Evolutionary conservation across 2,113 vertebrate species (phyloP).

Genomic region (Mobula hypostoma): DNA sequence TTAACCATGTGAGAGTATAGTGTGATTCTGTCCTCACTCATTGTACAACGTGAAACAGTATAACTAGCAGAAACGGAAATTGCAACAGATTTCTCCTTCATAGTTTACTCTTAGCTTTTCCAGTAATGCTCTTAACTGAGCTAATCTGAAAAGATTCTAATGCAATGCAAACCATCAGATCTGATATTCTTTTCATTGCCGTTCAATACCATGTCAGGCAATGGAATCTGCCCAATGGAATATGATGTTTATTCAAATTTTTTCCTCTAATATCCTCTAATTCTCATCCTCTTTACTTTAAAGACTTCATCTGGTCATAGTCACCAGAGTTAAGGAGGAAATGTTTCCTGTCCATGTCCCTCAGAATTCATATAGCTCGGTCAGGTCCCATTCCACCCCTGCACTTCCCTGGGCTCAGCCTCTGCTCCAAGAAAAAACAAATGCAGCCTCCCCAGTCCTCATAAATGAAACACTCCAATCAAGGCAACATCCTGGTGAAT

Average conservation of each 20-base stretch:
- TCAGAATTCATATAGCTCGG: too few species aligned
- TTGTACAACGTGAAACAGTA: background rate
- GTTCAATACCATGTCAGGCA: background rate
- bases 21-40: background rate
- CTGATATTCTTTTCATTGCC: background rate
- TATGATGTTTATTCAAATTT: background rate
- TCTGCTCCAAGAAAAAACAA: too few species aligned
- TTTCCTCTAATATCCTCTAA: too few species aligned
- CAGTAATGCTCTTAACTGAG: background rate
- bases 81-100: background rate
- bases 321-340: too few species aligned
- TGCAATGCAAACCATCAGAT: background rate
- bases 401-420: too few species aligned
- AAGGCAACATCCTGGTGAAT: too few species aligned
- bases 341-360: too few species aligned
- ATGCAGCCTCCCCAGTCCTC: too few species aligned
- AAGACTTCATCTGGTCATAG: too few species aligned
- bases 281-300: too few species aligned
- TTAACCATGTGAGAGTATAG: background rate
- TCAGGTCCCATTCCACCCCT: too few species aligned
- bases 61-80: background rate
- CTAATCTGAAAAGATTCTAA: background rate
- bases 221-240: background rate
- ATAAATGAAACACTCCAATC: too few species aligned
- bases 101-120: background rate